Evolutionary conservation across 2,113 vertebrate species (phyloP), one percentile per base, ranked within the genome.

Genomic region (Rana temporaria): DNA sequence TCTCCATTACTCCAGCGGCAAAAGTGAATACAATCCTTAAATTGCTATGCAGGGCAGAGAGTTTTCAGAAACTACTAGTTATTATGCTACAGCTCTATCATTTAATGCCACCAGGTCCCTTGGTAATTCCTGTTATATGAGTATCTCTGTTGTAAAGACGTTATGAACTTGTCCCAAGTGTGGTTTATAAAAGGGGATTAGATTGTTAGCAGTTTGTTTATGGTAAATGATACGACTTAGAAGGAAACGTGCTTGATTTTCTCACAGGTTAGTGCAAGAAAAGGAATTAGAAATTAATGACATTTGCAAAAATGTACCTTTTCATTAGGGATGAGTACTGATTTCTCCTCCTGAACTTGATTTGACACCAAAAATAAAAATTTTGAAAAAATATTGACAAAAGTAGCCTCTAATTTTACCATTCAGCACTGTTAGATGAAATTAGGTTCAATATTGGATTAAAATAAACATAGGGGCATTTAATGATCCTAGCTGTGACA

Each of bases 71-170:
- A 75, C 62, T 59, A 76, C 71, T 83, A 68, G 30, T 76, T 83
- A 60, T 83, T 76, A 83, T 83, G 64, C 71, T n/a, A 76, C 72
- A 76, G 32, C 71, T 82, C 71, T 83, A 83, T 83, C 81, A 76
- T 83, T 83, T 53, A 67, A 26, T 76, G 81, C 72, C 81, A 83
- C 72, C 63, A 57, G 81, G 81, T 76, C 72, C 63, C 71, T 20
- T 14, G 63, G 63, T 76, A 83, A 83, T 83, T 68, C 81, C 72
- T 83, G 81, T 76, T 83, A 83, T 83, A 83, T 76, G 64, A 68
- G 53, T 53, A 42, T 83, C 76, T 53, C 53, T 60, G 63, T 83
- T 75, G 63, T 68, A 75, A 59, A 55, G 71, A 76, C 17, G 53
- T 83, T 76, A 83, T 75, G 72, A 83, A 83, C 71, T 42, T 68